Base-by-base conservation (phyloP, 2,797 vertebrate genomes). In the Zenarchopterus dispar region DNA sequence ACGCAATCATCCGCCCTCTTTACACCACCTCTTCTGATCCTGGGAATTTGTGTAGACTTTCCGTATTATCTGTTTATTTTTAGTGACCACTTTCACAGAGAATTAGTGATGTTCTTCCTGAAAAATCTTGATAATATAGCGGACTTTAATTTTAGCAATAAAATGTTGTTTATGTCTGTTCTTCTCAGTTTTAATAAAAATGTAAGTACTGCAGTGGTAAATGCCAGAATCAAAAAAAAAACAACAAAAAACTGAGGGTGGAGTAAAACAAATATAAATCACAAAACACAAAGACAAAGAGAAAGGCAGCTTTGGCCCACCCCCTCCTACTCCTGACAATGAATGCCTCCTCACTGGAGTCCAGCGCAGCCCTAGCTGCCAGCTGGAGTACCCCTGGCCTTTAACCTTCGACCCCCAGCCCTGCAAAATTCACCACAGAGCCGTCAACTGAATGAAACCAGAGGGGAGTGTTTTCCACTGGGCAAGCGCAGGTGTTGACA, bases 341-440 rank as follows among this genome's bases (percentile, higher is more conserved):
- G 88, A 93, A 93, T 92, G 75, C 83, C 78, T 84, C 87, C 76
- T 88, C 82, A 84, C 89, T 84, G 90, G 88, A 85, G 89, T 84
- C 90, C 82, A 49, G 74, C 58, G 70, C 67, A 54, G 86, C 77
- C 86, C 90, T 92, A 87, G 87, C 78, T 93, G 91, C 92, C 93
- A 94, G 93, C 93, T 94, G 93, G 86, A 91, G 75, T 77, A 88
- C 80, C 81, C 76, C 78, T 88, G 82, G 91, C 92, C 92, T 89
- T 73, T 91, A 56, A 91, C 91, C 90, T 83, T 62, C 85, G 88
- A 90, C 85, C 83, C 80, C 63, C 74, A 79, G 79, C 80, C 68
- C 75, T 71, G 69, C 61, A 44, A 73, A 89, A 91, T 80, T 85
- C 77, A 82, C 84, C 84, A 80, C 75, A 69, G 83, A 75, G 59